Evolutionary conservation across 2,797 vertebrate genomes (phyloP).

Genomic region (Taeniopygia guttata): DNA sequence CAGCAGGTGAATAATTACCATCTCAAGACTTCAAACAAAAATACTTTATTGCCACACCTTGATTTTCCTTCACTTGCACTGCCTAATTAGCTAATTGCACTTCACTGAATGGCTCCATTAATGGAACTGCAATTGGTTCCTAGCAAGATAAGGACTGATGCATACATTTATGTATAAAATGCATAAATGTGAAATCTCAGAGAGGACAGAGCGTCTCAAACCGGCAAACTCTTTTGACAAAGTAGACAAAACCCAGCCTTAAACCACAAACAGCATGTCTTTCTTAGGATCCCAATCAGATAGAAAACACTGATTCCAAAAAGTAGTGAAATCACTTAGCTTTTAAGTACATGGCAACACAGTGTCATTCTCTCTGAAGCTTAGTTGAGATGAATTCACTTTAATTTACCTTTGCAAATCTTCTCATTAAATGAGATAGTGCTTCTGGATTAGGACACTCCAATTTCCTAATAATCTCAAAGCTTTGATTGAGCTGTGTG

Average conservation of each 20-base stretch:
- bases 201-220: neutral
- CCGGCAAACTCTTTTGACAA: neutral
- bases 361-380: neutral
- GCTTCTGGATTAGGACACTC: constrained; percentile 98
- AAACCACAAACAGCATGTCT: neutral
- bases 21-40: neutral
- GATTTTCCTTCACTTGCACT: neutral
- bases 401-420: constrained; percentile 92
- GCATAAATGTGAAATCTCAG: neutral
- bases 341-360: neutral
- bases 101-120: neutral
- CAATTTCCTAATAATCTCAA: constrained; percentile 98
- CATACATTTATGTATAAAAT: neutral
- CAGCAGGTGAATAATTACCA: neutral
- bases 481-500: constrained; percentile 98
- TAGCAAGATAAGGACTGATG: neutral
- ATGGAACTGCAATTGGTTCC: neutral
- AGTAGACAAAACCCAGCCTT: neutral
- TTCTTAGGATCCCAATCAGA: neutral
- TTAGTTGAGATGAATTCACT: neutral
- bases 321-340: neutral
- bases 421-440: constrained; percentile 96
- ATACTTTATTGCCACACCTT: neutral
- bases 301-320: neutral
- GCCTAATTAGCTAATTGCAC: neutral